Percentiles rank a stretch among this genome's conserved stretches.
These are phyloP conservation scores for Helicoverpa armigera DNA, from an alignment of 1,140 invertebrate genomes.

Conservation along the genomic window DNA sequence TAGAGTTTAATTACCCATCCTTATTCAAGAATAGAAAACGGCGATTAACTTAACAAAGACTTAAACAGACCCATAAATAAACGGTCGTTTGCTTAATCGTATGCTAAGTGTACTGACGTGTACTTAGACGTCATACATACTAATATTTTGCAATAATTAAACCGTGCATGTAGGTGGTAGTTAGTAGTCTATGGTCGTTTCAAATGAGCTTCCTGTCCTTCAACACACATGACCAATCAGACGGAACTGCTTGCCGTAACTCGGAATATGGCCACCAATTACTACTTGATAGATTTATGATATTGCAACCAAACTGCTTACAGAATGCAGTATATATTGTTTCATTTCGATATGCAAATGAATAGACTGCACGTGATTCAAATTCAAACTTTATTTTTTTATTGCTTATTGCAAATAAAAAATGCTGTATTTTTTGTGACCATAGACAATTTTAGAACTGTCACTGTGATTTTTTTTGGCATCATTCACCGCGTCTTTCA, in stretches of 20 bases:
- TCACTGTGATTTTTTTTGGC: no score
- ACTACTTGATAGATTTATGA: slow-evolving; percentile 42
- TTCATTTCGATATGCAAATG: no score
- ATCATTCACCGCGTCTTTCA: background rate
- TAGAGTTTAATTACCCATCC: no score
- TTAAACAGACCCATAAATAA: background rate
- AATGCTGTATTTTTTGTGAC: background rate
- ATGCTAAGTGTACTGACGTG: slow-evolving; percentile 15
- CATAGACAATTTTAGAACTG: no score
- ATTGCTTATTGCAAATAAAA: background rate
- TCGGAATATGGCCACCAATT: slow-evolving; percentile 13
- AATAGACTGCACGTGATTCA: no score
- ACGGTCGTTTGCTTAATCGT: background rate
- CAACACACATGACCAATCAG: slow-evolving; percentile 40
- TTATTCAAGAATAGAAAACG: no score
- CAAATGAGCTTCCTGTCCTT: slow-evolving; percentile 48
- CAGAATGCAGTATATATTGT: background rate
- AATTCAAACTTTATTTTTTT: no score
- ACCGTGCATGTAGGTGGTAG: slow-evolving; percentile 32
- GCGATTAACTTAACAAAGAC: background rate
- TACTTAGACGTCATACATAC: background rate
- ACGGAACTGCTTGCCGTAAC: slow-evolving; percentile 43
- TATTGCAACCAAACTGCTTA: background rate
- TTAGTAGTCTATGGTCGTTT: slow-evolving; percentile 45
- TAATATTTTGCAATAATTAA: slow-evolving; percentile 34